Percentiles rank a stretch among this genome's conserved stretches.
phyloP scores from a whole-genome alignment of 2,797 vertebrate genomes.

The Melanotaenia nigrans region DNA sequence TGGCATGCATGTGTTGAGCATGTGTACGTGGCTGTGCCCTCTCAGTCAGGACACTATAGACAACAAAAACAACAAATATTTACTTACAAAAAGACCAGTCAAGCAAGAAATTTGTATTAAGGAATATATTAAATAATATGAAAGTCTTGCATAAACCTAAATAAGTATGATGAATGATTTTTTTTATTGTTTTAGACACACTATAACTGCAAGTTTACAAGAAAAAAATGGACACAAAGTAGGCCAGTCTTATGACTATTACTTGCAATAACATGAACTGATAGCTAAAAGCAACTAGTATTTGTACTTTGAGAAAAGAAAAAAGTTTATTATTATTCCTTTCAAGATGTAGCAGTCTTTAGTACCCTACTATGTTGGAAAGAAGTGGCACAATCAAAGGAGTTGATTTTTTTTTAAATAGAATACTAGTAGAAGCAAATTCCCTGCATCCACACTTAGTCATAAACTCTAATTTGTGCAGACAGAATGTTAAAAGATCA shows the following conservation, averaged over 20 bases:
- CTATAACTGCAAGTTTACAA: too few relatives aligned
- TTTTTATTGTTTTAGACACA: too few relatives aligned
- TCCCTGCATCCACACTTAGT: background rate
- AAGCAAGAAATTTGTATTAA: background rate
- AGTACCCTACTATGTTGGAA: too few relatives aligned
- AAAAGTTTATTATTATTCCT: too few relatives aligned
- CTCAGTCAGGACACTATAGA: constrained; percentile 29
- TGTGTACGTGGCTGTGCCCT: constrained; percentile 16
- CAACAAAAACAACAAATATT: background rate
- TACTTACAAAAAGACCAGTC: background rate
- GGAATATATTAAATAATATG: background rate
- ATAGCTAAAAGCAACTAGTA: too few relatives aligned
- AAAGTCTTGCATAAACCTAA: background rate
- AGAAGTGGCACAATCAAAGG: background rate
- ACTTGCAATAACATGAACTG: too few relatives aligned
- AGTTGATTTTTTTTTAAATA: background rate
- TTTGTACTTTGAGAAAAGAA: too few relatives aligned
- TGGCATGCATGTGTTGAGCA: constrained; percentile 3
- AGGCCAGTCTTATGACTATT: too few relatives aligned
- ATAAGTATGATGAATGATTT: background rate
- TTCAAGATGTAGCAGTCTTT: too few relatives aligned
- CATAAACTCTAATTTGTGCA: background rate
- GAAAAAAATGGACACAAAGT: too few relatives aligned
- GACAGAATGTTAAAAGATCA: background rate
- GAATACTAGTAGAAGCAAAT: background rate